phyloP scores from a whole-genome alignment of 2,888 invertebrate genomes.

The Geophilus truncorum region DNA sequence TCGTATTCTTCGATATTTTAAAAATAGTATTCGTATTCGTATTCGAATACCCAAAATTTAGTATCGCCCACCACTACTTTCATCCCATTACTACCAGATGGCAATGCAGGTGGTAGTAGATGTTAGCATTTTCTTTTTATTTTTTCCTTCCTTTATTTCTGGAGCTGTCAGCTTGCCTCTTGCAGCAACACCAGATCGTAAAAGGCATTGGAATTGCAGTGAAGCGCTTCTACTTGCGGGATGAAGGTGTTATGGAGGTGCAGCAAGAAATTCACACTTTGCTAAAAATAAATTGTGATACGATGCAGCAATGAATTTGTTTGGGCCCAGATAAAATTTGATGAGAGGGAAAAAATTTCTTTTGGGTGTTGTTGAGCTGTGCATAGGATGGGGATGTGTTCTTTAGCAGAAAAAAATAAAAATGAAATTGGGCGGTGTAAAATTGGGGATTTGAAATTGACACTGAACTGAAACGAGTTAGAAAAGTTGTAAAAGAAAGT shows the following conservation, averaged over 20 bases:
- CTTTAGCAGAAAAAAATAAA: neutral
- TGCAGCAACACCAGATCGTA: constrained; percentile 12
- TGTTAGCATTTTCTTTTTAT: constrained; percentile 19
- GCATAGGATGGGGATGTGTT: constrained; percentile 17
- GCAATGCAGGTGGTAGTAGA: constrained; percentile 17
- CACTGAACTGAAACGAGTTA: constrained; percentile 11
- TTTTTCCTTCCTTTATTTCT: neutral
- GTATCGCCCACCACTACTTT: no score
- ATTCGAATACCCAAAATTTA: no score
- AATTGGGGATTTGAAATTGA: constrained; percentile 1
- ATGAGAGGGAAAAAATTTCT: constrained; percentile 19
- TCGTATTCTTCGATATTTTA: no score
- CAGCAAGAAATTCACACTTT: constrained; percentile 27
- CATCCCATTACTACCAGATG: constrained; percentile 23
- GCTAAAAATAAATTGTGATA: constrained; percentile 27
- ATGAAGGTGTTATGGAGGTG: constrained; percentile 27
- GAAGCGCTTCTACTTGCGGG: constrained; percentile 25
- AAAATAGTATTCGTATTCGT: no score
- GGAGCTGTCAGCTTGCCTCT: constrained; percentile 23
- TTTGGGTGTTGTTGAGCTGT: constrained; percentile 22
- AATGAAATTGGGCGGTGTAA: no score
- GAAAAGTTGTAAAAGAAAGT: neutral
- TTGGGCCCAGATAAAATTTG: constrained; percentile 16
- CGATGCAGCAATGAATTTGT: constrained; percentile 24
- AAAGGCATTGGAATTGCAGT: constrained; percentile 19